phyloP scores from a whole-genome alignment of 2,888 invertebrate species.

The Apotomis betuletana region DNA sequence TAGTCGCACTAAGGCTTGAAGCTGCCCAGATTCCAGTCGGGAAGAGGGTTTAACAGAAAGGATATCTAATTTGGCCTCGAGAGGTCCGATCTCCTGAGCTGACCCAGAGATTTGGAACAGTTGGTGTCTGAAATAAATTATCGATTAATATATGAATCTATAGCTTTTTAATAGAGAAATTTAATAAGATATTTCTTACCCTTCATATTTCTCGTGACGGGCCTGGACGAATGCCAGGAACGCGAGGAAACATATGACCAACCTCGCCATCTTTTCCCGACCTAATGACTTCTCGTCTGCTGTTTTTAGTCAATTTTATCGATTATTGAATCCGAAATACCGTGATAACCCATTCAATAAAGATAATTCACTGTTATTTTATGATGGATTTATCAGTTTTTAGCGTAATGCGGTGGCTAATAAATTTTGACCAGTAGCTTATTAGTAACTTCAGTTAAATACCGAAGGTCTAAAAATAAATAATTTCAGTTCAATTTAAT shows the following conservation, averaged over 20 bases:
- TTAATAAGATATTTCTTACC: slow-evolving; percentile 56
- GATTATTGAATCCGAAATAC: neutral
- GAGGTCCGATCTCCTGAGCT: slow-evolving; percentile 54
- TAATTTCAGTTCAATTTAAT: too few relatives aligned
- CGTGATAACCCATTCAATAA: slow-evolving; percentile 8
- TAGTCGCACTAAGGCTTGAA: slow-evolving; percentile 67
- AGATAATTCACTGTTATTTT: slow-evolving; percentile 20
- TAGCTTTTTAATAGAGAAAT: neutral
- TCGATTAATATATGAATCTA: neutral
- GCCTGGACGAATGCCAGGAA: slow-evolving; percentile 58
- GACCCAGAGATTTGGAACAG: slow-evolving; percentile 66
- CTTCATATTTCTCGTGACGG: slow-evolving; percentile 75
- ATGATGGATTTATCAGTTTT: slow-evolving; percentile 20
- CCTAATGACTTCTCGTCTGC: slow-evolving; percentile 42
- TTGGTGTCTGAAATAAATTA: slow-evolving; percentile 62
- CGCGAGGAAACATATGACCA: slow-evolving; percentile 58
- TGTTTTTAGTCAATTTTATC: neutral
- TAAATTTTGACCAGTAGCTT: too few relatives aligned
- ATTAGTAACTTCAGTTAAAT: too few relatives aligned
- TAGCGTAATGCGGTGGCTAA: slow-evolving; percentile 7
- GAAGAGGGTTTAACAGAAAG: slow-evolving; percentile 62
- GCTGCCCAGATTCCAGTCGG: slow-evolving; percentile 56
- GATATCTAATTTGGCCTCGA: slow-evolving; percentile 65
- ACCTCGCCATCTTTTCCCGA: slow-evolving; percentile 57
- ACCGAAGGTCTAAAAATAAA: too few relatives aligned